Evolutionary conservation across 2,797 vertebrate species (phyloP).

Genomic region (Podargus strigoides): DNA sequence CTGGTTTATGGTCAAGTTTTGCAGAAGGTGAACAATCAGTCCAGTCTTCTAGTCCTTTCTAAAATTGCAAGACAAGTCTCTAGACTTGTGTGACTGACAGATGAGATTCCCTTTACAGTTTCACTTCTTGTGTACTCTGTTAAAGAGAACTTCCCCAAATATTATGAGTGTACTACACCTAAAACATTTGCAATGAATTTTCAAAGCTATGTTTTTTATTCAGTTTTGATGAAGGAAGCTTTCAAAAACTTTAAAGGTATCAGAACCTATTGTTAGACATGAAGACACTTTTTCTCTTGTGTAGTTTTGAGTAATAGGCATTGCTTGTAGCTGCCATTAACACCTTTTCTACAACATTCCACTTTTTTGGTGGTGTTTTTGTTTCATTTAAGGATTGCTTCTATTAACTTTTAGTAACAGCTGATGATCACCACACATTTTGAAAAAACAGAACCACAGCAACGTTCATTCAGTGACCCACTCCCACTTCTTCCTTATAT

Average conservation of each 20-base stretch:
- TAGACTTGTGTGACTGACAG: neutral
- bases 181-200: neutral
- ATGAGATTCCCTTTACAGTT: neutral
- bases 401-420: neutral
- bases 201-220: neutral
- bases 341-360: neutral
- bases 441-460: neutral
- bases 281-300: neutral
- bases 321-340: neutral
- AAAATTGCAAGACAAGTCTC: neutral
- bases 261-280: neutral
- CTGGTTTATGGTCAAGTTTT: neutral
- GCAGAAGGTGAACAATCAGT: neutral
- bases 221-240: neutral
- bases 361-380: neutral
- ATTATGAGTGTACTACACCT: neutral
- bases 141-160: neutral
- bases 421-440: neutral
- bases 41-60: neutral
- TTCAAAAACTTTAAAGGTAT: neutral
- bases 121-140: neutral
- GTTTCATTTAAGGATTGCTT: neutral
- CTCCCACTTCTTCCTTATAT: neutral
- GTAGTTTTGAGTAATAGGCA: neutral
- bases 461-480: neutral